These are phyloP conservation scores for Clarias laeviceps DNA, from an alignment of 2,797 vertebrate species.

Conservation along the genomic window DNA sequence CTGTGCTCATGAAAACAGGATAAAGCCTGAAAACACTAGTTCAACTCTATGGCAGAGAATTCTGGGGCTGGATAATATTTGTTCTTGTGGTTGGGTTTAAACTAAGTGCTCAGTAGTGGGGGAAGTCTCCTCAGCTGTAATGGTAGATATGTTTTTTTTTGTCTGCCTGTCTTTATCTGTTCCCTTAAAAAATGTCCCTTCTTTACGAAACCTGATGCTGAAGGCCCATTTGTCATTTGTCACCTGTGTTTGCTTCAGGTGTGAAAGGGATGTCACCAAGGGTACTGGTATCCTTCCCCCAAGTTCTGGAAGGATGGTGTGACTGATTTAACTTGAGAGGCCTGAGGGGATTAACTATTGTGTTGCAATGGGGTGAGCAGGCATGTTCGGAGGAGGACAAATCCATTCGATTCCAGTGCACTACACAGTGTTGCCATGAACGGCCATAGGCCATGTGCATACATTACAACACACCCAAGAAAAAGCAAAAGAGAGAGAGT, in stretches of 20 bases:
- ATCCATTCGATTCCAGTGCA: constrained; percentile 44
- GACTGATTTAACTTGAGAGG: constrained; percentile 55
- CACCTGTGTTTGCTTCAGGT: constrained; percentile 73
- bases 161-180: constrained; percentile 66
- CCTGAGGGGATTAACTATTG: constrained; percentile 42
- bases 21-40: constrained; percentile 34
- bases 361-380: constrained; percentile 55
- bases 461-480: constrained; percentile 41
- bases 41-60: background rate
- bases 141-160: constrained; percentile 61
- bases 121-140: constrained; percentile 27
- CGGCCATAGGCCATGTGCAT: constrained; percentile 59
- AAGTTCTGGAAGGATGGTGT: constrained; percentile 46
- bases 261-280: constrained; percentile 54
- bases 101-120: constrained; percentile 31
- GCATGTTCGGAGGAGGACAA: constrained; percentile 41
- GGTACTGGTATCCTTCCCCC: constrained; percentile 11
- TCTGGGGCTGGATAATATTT: constrained; percentile 18
- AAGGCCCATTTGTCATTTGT: constrained; percentile 75
- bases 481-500: constrained; percentile 18
- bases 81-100: constrained; percentile 27
- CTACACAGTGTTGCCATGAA: constrained; percentile 56
- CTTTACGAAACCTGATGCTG: constrained; percentile 66
- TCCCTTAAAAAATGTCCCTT: constrained; percentile 63
- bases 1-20: constrained; percentile 37